Conservation (phyloP, 1,140 invertebrate species). For the Homalodisca vitripennis region DNA sequence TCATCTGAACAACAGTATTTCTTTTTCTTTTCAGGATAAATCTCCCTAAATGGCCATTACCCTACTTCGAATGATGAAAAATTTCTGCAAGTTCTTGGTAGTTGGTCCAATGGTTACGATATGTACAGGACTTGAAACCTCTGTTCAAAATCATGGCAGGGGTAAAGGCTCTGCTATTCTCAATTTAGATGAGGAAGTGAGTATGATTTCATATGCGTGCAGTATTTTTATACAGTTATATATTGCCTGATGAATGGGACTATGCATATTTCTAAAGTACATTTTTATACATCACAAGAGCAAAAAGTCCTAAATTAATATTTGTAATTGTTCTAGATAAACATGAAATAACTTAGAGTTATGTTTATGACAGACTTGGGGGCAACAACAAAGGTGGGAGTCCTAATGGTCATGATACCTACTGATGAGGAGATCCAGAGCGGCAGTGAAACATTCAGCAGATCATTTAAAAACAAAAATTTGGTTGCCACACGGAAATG, state of each 20-base stretch:
- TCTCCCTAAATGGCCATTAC: conserved; percentile 58
- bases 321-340: conserved; percentile 48
- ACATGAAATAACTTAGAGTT: conserved; percentile 61
- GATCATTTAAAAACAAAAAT: conserved; percentile 59
- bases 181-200: conserved; percentile 48
- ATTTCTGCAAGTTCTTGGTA: conserved; percentile 50
- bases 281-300: not conserved
- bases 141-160: conserved; percentile 61
- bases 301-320: not conserved
- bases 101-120: conserved; percentile 79
- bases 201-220: too few species aligned
- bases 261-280: not conserved
- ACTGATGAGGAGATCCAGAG: conserved; percentile 74
- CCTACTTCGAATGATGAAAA: conserved; percentile 52
- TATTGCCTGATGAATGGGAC: not conserved
- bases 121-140: conserved; percentile 76
- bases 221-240: too few species aligned
- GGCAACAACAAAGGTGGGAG: too few species aligned
- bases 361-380: conserved; percentile 63
- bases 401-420: conserved; percentile 61
- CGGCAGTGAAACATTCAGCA: conserved; percentile 63
- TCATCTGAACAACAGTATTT: too few species aligned
- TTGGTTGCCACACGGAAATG: conserved; percentile 58
- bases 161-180: conserved; percentile 47
- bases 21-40: conserved; percentile 51